Base-by-base conservation (phyloP, 2,797 vertebrate species). In the Dermochelys coriacea region DNA sequence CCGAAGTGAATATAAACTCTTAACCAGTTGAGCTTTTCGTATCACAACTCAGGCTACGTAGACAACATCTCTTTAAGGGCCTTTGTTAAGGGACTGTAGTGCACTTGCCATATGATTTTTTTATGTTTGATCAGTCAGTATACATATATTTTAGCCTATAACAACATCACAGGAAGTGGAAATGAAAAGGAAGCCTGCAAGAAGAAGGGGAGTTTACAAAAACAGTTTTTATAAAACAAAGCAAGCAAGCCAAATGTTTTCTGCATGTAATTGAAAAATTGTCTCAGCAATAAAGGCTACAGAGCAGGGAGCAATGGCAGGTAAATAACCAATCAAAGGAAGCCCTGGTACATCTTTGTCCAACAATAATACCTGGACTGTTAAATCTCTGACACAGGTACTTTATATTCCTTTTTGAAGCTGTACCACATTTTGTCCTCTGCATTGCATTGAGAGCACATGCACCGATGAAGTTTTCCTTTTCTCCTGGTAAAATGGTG, bases 211-310 rank as follows among this genome's bases (percentile, higher is more conserved):
- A 91, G 50, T 82, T 89, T 82, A 87, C 68, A 94, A 94, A 95
- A 47, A 27, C 59, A 93, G 71, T 96, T 97, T 96, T 88, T 78
- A 92, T 96, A 96, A 97, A 93, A 93, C 52, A 96, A 96, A 94
- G 82, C 85, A 96, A 94, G 89, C 1, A 0, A 82, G 12, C 21
- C 94, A 54, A 49, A 83, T 82, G 47, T 93, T 97, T 95, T 91
- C 91, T 89, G 49, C 52, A 79, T 8, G 1, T 68, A 88, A 92
- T 34, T 93, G 84, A 96, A 95, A 96, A 95, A 71, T 59, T 83
- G 1, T 77, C 78, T 75, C 9, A 90, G 25, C 57, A 92, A 74
- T 86, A 94, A 88, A 95, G 86, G 86, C 80, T 52, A 47, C 7
- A 85, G 52, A 87, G 47, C 31, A 80, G 23, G 47, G 45, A 91